Conservation (phyloP, 2,888 invertebrate genomes). For the Eudiplozoon nipponicum region DNA sequence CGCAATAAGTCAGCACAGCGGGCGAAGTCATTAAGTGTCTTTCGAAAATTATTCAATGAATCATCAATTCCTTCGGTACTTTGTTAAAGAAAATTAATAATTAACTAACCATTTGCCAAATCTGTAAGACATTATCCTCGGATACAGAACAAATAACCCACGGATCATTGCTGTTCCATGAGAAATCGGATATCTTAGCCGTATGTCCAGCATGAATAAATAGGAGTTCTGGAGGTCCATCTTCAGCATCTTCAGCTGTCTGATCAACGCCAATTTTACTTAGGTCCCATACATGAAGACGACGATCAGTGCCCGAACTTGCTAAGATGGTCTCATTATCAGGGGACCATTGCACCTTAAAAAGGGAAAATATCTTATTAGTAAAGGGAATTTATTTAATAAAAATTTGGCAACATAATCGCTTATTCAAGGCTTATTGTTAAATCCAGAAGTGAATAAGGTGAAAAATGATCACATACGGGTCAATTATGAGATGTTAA, state of each 20-base stretch:
- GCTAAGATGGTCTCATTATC: constrained; percentile 9
- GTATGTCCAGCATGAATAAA: constrained; percentile 15
- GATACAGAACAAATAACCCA: constrained; percentile 14
- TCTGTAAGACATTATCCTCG: constrained; percentile 15
- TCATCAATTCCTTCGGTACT: background rate
- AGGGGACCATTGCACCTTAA: constrained; percentile 7
- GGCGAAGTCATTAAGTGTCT: too few species aligned
- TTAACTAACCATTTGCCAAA: constrained; percentile 14
- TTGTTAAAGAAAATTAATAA: background rate
- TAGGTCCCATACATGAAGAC: constrained; percentile 5
- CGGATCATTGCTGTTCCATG: constrained; percentile 13
- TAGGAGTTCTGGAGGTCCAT: constrained; percentile 8
- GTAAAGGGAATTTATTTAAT: too few species aligned
- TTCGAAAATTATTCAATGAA: too few species aligned
- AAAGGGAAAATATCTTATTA: too few species aligned
- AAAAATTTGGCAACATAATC: too few species aligned
- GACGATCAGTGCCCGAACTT: background rate
- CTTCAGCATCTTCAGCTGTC: constrained; percentile 5
- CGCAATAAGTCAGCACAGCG: background rate
- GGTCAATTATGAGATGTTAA: too few species aligned
- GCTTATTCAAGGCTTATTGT: too few species aligned
- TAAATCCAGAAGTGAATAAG: too few species aligned
- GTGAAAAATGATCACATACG: too few species aligned
- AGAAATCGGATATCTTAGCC: constrained; percentile 14
- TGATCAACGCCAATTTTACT: constrained; percentile 9